Base-by-base conservation (phyloP, 2,113 vertebrate genomes). In the Zapus hudsonius region DNA sequence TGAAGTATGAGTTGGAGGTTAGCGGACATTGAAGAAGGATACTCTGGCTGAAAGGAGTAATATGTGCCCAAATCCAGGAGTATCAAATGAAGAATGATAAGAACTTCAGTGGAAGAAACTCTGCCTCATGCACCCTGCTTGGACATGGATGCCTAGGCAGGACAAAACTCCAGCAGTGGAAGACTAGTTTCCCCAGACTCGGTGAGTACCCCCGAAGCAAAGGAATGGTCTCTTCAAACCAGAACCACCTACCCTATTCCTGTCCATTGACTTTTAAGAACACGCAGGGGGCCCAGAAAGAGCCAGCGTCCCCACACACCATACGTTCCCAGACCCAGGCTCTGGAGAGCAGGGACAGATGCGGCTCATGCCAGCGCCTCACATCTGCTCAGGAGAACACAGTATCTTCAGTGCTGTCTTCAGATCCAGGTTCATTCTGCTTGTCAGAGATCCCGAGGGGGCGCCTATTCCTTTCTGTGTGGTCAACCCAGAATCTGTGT, bases 401-500 rank as follows among this genome's bases (percentile, higher is more conserved):
- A 59, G 33, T 36, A 44, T 87, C 85, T 94, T 81, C 67, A 73
- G 42, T 80, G 55, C 69, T 52, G 74, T 82, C 89, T 87, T 72
- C n/a, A 31, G 27, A 29, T 81, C 79, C 84, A 90, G 79, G 73
- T 47, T 87, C 91, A 84, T 16, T 76, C 73, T 57, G 55, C 73
- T 89, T 69, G 27, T 87, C 78, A 78, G 66, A 81, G 75, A 85
- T 31, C 33, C 84, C 75, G 31, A 89, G 40, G 81, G 40, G 1
- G 22, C 75, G 61, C 84, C 78, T 89, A 15, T 27, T 59, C 52
- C 92, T 84, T 84, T 94, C 90, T 94, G 96, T 96, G 96, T 94
- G 96, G 93, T 92, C 96, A 90, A 85, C 66, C 81, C 52, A 59
- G 89, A 94, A 67, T 93, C 89, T 92, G 89, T 95, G 69, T 92